These are phyloP conservation scores for Menidia menidia DNA, from an alignment of 2,797 vertebrate species.

Conservation along the genomic window DNA sequence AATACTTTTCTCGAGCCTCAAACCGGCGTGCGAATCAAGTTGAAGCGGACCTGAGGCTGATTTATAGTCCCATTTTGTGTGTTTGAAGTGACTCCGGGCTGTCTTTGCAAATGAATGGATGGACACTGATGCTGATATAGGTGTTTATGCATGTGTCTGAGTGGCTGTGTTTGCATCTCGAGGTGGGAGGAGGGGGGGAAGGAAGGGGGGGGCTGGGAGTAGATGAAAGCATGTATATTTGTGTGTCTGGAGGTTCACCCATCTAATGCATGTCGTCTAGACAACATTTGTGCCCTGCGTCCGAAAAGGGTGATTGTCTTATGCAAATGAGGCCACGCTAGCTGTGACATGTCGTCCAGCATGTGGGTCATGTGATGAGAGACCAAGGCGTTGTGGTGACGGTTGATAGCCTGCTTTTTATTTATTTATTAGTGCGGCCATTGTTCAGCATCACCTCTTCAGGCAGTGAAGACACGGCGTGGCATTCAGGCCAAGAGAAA, in stretches of 20 bases:
- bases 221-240: conserved; percentile 13
- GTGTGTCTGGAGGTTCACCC: conserved; percentile 75
- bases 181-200: no score
- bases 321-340: conserved; percentile 88
- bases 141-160: conserved; percentile 55
- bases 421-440: conserved; percentile 69
- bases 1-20: conserved; percentile 89
- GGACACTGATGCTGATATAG: conserved; percentile 61
- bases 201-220: not conserved
- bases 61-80: conserved; percentile 83
- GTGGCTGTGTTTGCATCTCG: conserved; percentile 15
- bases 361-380: conserved; percentile 75
- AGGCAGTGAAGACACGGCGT: conserved; percentile 53
- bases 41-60: conserved; percentile 86
- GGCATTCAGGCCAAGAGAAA: conserved; percentile 51
- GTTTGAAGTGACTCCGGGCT: conserved; percentile 58
- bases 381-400: conserved; percentile 54
- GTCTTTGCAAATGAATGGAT: conserved; percentile 59
- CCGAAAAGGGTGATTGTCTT: conserved; percentile 88
- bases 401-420: conserved; percentile 72
- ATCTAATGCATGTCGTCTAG: conserved; percentile 92
- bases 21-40: conserved; percentile 75
- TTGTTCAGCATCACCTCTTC: conserved; percentile 73
- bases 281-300: conserved; percentile 88
- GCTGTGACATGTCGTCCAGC: conserved; percentile 78